phyloP scores from a whole-genome alignment of 2,888 invertebrate species.

The Cryptocephalus moraei region DNA sequence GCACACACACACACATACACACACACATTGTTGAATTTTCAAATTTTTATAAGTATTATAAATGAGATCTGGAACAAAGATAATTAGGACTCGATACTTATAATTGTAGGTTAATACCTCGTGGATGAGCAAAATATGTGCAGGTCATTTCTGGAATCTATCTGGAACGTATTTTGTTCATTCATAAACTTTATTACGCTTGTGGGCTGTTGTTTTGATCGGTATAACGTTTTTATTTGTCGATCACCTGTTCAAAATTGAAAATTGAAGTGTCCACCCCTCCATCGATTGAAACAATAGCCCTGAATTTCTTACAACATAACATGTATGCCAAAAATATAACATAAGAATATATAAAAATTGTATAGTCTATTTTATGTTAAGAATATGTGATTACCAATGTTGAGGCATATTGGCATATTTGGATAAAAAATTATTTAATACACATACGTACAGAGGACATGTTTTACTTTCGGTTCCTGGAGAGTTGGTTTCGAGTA shows the following conservation, averaged over 20 bases:
- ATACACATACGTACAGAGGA: too few relatives aligned
- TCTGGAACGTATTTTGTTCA: neutral
- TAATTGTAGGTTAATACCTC: too few relatives aligned
- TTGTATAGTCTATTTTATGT: conserved; percentile 23
- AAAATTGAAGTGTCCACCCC: neutral
- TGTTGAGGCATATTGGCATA: conserved; percentile 22
- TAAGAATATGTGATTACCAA: conserved; percentile 21
- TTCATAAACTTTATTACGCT: conserved; percentile 14
- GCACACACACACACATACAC: neutral
- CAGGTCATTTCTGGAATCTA: too few relatives aligned
- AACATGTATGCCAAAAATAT: conserved; percentile 19
- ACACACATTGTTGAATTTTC: neutral
- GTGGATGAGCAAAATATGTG: too few relatives aligned
- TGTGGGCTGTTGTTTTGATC: conserved; percentile 12
- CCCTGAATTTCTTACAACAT: neutral
- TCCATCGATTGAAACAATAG: neutral
- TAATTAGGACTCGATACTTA: neutral
- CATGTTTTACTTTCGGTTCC: too few relatives aligned
- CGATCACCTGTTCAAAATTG: neutral
- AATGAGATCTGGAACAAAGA: neutral
- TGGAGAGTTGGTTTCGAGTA: too few relatives aligned
- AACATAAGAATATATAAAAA: conserved; percentile 14
- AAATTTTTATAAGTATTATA: neutral
- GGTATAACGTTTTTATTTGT: too few relatives aligned
- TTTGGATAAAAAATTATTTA: conserved; percentile 16